These are phyloP conservation scores for Patella vulgata DNA, from an alignment of 1,140 invertebrate genomes.

Conservation along the genomic window DNA sequence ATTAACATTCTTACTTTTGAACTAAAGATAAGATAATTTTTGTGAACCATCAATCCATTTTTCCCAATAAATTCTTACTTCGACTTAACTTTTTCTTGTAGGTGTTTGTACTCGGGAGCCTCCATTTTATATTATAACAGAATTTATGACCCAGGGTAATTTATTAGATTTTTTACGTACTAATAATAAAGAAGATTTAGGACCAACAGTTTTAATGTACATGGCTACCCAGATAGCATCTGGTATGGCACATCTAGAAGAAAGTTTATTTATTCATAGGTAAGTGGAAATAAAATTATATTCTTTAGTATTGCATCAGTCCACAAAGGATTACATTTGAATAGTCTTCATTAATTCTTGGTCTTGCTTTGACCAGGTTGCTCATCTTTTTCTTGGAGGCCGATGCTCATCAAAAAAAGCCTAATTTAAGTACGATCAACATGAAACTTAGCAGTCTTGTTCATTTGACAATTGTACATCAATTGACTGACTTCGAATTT, in stretches of 20 bases:
- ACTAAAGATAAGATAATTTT: no score
- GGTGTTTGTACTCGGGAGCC: slow-evolving; percentile 97
- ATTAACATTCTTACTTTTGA: no score
- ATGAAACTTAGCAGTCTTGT: no score
- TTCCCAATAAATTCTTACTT: no score
- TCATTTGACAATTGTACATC: no score
- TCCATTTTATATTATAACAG: slow-evolving; percentile 99
- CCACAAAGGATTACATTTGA: no score
- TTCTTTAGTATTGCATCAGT: no score
- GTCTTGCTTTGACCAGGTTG: neutral
- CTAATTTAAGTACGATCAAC: no score
- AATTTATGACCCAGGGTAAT: slow-evolving; percentile 99
- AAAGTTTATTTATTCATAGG: slow-evolving; percentile 95
- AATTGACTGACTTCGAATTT: no score
- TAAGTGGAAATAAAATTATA: slow-evolving; percentile 60
- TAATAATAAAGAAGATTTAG: slow-evolving; percentile 87
- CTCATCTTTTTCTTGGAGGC: slow-evolving; percentile 1
- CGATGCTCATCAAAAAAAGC: no score
- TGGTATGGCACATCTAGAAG: slow-evolving; percentile 98
- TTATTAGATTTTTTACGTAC: slow-evolving; percentile 94
- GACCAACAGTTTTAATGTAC: slow-evolving; percentile 96
- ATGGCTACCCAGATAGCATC: slow-evolving; percentile 99
- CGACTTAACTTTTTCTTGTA: slow-evolving; percentile 51
- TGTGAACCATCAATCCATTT: no score
- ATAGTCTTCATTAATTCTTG: no score